Percentiles rank a stretch among this genome's conserved stretches.
Conservation (phyloP, 2,113 vertebrate genomes). For the Antennarius striatus region DNA sequence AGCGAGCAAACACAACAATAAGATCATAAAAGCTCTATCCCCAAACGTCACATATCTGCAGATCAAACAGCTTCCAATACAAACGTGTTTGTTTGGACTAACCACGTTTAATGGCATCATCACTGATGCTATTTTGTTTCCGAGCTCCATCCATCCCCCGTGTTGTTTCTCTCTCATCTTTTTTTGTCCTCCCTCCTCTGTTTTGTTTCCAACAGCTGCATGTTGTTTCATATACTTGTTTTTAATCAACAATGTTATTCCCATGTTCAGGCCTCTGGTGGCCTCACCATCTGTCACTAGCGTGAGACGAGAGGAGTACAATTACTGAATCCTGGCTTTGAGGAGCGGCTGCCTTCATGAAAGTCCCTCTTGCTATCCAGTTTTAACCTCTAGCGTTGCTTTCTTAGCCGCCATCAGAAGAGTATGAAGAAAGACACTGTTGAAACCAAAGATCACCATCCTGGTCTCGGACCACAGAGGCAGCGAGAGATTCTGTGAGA, state of each 20-base stretch:
- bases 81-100: slow-evolving; percentile 10
- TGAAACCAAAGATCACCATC: slow-evolving; percentile 50
- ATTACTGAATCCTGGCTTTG: slow-evolving; percentile 75
- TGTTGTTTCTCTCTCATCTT: neutral
- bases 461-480: slow-evolving; percentile 51
- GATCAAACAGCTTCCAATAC: slow-evolving; percentile 40
- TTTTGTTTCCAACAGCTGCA: slow-evolving; percentile 70
- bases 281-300: slow-evolving; percentile 79
- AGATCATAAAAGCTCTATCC: slow-evolving; percentile 26
- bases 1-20: slow-evolving; percentile 11
- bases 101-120: slow-evolving; percentile 54
- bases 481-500: slow-evolving; percentile 30
- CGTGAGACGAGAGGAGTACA: slow-evolving; percentile 75
- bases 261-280: slow-evolving; percentile 72
- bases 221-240: slow-evolving; percentile 75
- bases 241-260: slow-evolving; percentile 80
- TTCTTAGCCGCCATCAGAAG: slow-evolving; percentile 48
- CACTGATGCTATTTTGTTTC: slow-evolving; percentile 29
- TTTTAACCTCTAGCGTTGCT: slow-evolving; percentile 35
- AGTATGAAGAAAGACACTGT: slow-evolving; percentile 46
- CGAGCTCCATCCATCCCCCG: slow-evolving; percentile 4
- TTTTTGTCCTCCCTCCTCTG: slow-evolving; percentile 29
- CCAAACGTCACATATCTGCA: slow-evolving; percentile 41
- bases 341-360: slow-evolving; percentile 56
- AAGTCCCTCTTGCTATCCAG: slow-evolving; percentile 64